Percentiles rank a stretch among this genome's conserved stretches.
Evolutionary conservation across 2,797 vertebrate species (phyloP).

Genomic region (Sibirionetta formosa): DNA sequence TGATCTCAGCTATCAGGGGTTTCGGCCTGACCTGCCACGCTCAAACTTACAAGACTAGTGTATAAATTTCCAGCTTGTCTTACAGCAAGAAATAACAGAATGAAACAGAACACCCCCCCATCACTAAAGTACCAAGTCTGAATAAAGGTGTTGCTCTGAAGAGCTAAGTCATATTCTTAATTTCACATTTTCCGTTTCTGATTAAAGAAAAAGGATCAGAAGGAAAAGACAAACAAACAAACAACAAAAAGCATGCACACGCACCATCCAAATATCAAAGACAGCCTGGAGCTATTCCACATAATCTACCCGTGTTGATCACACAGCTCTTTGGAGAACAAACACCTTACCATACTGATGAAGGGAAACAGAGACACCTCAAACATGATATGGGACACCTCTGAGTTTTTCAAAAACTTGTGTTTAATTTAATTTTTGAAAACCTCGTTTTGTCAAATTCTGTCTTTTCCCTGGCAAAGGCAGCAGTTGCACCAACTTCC

Average conservation of each 20-base stretch:
- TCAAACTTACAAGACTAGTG: neutral
- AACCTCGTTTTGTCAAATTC: neutral
- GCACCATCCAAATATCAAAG: neutral
- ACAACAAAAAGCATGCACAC: neutral
- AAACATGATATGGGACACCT: neutral
- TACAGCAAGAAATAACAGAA: neutral
- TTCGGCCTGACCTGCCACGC: neutral
- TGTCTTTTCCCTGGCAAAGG: neutral
- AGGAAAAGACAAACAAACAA: neutral
- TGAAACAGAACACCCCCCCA: neutral
- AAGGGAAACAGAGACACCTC: neutral
- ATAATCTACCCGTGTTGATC: rapidly evolving
- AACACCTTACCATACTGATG: rapidly evolving
- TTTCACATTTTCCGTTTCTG: neutral
- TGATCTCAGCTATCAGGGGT: neutral
- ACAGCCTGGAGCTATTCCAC: neutral
- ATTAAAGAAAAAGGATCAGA: neutral
- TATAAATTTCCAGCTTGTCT: neutral
- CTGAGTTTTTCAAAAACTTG: neutral
- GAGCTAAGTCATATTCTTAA: neutral
- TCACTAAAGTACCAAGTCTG: neutral
- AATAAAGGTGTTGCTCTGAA: neutral
- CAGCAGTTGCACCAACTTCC: neutral
- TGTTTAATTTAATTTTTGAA: neutral
- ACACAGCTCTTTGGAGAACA: neutral